phyloP scores from a whole-genome alignment of 2,113 vertebrate species.

The Anhinga anhinga region DNA sequence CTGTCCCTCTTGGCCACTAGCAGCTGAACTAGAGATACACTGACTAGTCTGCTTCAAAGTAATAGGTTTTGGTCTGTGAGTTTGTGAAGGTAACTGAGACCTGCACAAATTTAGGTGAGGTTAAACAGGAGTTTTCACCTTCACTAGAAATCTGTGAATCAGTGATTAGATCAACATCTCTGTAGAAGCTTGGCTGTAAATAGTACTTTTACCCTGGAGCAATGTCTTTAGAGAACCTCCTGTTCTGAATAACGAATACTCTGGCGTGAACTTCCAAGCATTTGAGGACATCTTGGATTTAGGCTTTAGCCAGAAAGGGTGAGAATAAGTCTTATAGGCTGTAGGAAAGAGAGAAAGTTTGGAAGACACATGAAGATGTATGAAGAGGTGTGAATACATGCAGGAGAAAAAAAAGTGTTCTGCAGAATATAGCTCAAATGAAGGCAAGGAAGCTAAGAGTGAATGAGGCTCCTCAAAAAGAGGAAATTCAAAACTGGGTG shows the following conservation, averaged over 20 bases:
- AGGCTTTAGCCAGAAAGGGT: not conserved
- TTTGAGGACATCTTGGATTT: not conserved
- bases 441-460: not conserved
- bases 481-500: not conserved
- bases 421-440: not conserved
- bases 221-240: not conserved
- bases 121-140: not conserved
- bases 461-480: not conserved
- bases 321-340: not conserved
- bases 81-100: not conserved
- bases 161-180: constrained; percentile 19
- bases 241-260: not conserved
- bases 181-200: constrained; percentile 11
- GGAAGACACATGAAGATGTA: not conserved
- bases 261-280: not conserved
- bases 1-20: not conserved
- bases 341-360: not conserved
- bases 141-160: not conserved
- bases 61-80: not conserved
- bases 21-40: not conserved
- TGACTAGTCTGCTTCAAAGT: not conserved
- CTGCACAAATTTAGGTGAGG: not conserved
- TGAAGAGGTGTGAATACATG: not conserved
- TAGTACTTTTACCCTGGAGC: not conserved
- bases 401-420: not conserved